Evolutionary conservation across 2,113 vertebrate genomes (phyloP).

Genomic region (Dissostichus mawsoni): DNA sequence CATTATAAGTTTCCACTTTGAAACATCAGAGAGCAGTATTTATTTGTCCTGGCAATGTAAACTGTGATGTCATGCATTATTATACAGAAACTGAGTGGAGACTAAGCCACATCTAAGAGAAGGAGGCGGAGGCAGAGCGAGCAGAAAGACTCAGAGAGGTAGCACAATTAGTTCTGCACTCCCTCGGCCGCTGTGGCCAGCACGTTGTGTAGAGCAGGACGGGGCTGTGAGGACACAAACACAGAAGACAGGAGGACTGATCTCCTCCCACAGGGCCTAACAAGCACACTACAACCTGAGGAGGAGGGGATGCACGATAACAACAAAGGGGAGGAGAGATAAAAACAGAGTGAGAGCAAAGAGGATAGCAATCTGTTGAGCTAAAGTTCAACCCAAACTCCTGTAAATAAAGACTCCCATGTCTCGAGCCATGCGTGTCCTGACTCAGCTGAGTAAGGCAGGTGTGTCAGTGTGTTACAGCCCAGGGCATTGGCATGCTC

Average conservation of each 20-base stretch:
- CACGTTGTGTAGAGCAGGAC: constrained; percentile 25
- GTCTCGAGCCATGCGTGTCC: constrained; percentile 45
- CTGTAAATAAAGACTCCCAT: constrained; percentile 50
- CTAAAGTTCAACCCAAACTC: constrained; percentile 15
- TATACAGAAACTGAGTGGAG: constrained; percentile 43
- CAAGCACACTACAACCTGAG: constrained; percentile 29
- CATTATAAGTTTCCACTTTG: constrained; percentile 40
- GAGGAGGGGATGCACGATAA: constrained; percentile 29
- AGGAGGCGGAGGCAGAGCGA: constrained; percentile 21
- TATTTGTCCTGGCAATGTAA: constrained; percentile 44
- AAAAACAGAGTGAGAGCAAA: constrained; percentile 5
- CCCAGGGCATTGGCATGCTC: constrained; percentile 59
- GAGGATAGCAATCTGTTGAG: constrained; percentile 27
- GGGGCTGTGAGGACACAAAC: constrained; percentile 51
- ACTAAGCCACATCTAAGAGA: constrained; percentile 40
- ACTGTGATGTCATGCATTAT: constrained; percentile 57
- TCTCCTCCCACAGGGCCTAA: constrained; percentile 37
- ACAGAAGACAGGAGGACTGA: constrained; percentile 28
- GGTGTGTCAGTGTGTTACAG: constrained; percentile 69
- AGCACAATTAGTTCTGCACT: constrained; percentile 49
- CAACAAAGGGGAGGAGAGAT: constrained; percentile 13
- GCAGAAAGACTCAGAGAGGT: constrained; percentile 38
- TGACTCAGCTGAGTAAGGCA: constrained; percentile 68
- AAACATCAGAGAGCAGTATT: constrained; percentile 35
- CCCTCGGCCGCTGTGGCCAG: constrained; percentile 46